Evolutionary conservation across 1,140 invertebrate genomes (phyloP).

Genomic region (Lithobius niger): DNA sequence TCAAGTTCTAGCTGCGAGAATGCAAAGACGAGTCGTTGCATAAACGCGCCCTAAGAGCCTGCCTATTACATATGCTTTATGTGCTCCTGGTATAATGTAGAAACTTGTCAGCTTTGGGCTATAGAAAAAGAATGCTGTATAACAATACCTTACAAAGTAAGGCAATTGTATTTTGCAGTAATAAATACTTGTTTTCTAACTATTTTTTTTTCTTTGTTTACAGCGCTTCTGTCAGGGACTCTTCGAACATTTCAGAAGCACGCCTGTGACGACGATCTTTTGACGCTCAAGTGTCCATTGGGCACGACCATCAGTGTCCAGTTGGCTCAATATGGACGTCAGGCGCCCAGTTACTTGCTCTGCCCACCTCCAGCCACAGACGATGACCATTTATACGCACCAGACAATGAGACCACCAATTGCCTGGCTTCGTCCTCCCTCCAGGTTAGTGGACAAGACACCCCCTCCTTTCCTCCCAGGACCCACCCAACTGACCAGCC

Average conservation of each 20-base stretch:
- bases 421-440: slow-evolving; percentile 26
- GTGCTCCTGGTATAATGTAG: too few relatives aligned
- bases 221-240: slow-evolving; percentile 74
- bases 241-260: slow-evolving; percentile 73
- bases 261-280: slow-evolving; percentile 70
- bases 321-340: slow-evolving; percentile 48
- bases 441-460: slow-evolving; percentile 22
- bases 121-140: too few relatives aligned
- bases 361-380: slow-evolving; percentile 16
- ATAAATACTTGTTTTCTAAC: not conserved
- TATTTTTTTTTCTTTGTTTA: slow-evolving; percentile 15
- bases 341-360: slow-evolving; percentile 23
- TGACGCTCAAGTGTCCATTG: slow-evolving; percentile 65
- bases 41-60: too few relatives aligned
- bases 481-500: too few relatives aligned
- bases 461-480: too few relatives aligned
- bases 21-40: too few relatives aligned
- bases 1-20: too few relatives aligned
- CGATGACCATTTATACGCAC: not conserved
- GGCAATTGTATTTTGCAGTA: not conserved
- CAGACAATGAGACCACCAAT: slow-evolving; percentile 24
- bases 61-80: too few relatives aligned
- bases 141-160: not conserved
- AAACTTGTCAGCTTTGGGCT: too few relatives aligned
- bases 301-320: slow-evolving; percentile 78